Percentiles rank a stretch among this genome's conserved stretches.
These are phyloP conservation scores for Leptoclinus maculatus DNA, from an alignment of 2,797 vertebrate genomes.

Conservation along the genomic window DNA sequence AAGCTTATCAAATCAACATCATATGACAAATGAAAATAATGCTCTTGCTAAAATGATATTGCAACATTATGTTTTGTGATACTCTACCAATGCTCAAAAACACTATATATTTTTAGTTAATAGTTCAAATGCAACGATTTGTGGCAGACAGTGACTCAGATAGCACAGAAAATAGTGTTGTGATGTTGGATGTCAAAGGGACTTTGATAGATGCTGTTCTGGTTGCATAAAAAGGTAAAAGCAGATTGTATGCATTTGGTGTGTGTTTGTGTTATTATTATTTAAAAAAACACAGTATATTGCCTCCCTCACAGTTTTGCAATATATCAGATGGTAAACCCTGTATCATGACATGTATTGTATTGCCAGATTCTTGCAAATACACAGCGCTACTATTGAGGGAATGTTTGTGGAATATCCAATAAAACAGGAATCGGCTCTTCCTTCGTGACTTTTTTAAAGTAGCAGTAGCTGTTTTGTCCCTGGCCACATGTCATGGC, in stretches of 20 bases:
- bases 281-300: too few relatives aligned
- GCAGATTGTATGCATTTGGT: neutral
- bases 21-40: neutral
- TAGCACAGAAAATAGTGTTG: neutral
- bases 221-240: too few relatives aligned
- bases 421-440: too few relatives aligned
- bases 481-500: neutral
- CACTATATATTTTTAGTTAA: too few relatives aligned
- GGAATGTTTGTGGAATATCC: too few relatives aligned
- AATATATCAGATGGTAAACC: neutral
- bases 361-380: too few relatives aligned
- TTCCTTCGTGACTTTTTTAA: neutral
- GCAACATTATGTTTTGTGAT: neutral
- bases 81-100: neutral
- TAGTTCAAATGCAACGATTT: too few relatives aligned
- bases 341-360: neutral
- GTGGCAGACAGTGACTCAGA: neutral
- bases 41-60: neutral
- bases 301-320: too few relatives aligned
- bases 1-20: neutral
- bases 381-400: neutral
- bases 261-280: neutral
- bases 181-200: too few relatives aligned
- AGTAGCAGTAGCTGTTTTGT: neutral
- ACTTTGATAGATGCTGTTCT: neutral